A percentile compares a stretch with the other conserved stretches of the same genome.
phyloP scores from a whole-genome alignment of 2,888 invertebrate genomes.

The Meghimatium bilineatum region DNA sequence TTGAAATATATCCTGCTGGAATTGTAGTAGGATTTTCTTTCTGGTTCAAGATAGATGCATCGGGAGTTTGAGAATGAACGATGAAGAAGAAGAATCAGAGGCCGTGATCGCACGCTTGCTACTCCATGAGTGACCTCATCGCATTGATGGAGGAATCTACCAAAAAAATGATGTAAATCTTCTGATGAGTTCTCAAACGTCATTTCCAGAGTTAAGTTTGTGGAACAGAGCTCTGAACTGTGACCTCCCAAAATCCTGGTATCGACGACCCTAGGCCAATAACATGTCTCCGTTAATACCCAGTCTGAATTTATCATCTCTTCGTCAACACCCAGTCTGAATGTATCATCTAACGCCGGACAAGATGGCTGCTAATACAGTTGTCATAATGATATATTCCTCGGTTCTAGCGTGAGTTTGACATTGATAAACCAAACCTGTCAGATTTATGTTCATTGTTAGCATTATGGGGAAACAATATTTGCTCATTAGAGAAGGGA shows the following conservation, averaged over 20 bases:
- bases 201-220: background rate
- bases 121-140: no score
- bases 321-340: background rate
- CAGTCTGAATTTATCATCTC: background rate
- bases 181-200: background rate
- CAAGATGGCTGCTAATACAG: slow-evolving; percentile 4
- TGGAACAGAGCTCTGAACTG: background rate
- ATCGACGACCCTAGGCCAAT: background rate
- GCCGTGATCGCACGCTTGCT: no score
- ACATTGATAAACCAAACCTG: background rate
- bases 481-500: background rate
- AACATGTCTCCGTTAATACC: background rate
- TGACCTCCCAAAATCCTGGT: background rate
- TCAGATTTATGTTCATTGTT: background rate
- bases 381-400: background rate
- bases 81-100: no score
- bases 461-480: background rate
- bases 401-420: background rate
- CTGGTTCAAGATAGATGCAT: no score
- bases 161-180: no score
- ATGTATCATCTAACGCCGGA: background rate
- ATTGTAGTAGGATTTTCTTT: no score
- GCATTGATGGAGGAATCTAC: no score
- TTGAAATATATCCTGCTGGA: no score
- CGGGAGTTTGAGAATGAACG: no score